Evolutionary conservation across 1,140 invertebrate species (phyloP).

Genomic region (Centruroides sculpturatus): DNA sequence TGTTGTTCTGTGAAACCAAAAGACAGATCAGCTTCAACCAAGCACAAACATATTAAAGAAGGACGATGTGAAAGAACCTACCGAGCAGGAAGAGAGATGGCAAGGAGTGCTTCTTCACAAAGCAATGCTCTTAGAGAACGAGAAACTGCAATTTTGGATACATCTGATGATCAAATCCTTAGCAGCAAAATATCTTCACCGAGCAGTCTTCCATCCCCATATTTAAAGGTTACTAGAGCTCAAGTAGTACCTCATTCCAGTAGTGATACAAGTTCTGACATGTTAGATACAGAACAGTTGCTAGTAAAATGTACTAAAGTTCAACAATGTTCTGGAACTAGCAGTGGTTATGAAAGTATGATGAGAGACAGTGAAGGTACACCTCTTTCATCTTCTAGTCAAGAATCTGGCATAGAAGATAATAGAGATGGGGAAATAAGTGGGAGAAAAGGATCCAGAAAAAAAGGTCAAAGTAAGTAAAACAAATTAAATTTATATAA

Average conservation of each 20-base stretch:
- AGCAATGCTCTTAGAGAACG: no score
- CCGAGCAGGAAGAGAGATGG: no score
- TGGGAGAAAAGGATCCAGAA: conserved; percentile 6
- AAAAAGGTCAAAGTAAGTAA: conserved; percentile 1
- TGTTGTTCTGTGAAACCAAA: not conserved
- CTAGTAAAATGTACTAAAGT: conserved; percentile 6
- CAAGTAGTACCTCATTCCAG: not conserved
- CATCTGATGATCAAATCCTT: no score
- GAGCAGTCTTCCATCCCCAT: not conserved
- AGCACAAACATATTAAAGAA: no score
- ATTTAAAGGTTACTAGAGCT: not conserved
- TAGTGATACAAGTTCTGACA: conserved; percentile 9
- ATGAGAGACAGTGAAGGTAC: conserved; percentile 49
- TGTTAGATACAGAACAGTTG: conserved; percentile 7
- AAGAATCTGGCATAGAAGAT: conserved; percentile 29
- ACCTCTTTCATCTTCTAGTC: conserved; percentile 35
- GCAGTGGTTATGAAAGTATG: conserved; percentile 65
- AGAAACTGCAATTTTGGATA: no score
- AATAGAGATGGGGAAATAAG: conserved; percentile 7
- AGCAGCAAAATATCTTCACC: no score
- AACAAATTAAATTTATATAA: not conserved
- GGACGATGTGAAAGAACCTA: no score
- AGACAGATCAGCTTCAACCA: no score
- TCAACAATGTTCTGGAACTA: conserved; percentile 15
- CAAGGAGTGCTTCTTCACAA: no score